Evolutionary conservation across 2,888 invertebrate genomes (phyloP), one percentile per base, ranked within the genome.

Genomic region (Pemphredon lugubris): DNA sequence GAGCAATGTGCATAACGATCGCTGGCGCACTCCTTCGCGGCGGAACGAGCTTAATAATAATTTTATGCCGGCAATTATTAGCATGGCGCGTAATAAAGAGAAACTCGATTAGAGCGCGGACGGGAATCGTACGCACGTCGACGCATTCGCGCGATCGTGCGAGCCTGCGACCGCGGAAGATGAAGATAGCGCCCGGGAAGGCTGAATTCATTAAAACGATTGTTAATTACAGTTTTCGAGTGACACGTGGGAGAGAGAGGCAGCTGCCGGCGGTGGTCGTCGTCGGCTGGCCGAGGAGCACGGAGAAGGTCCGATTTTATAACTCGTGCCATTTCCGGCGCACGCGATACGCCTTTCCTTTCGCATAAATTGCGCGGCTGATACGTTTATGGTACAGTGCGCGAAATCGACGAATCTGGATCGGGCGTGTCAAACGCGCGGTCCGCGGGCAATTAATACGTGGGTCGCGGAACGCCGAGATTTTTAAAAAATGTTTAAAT

Each of bases 261-360:
- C 11, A 64, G 66, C 54, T 48, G 34, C 23, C 21, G 21, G 1
- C 26, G 13, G 54, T 9, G 61, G 66, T 50, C 45, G 34, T 11
- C 21, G 21, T 1, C 26, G 34, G 42, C 26, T 42, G 44, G n/a
- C n/a, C n/a, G 14, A 13, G 16, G 18, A 20, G 11, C 18, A 18
- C 14, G 6, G 16, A 21, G 50, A 16, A 57, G 64, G 47, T 40
- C 54, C 79, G 82, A 83, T 83, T 84, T 85, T 83, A 81, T 83
- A 82, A 76, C 79, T 82, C 77, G 77, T 75, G 69, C 63, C 74
- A 79, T 95, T 86, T 86, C 83, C 86, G 83, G 84, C 72, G 83
- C 86, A 86, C 85, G 85, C 85, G 80, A 84, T 77, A 73, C 61
- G 37, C 70, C 37, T 32, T 7, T 13, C 18, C n/a, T 50, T 67